Conservation (phyloP, 2,797 vertebrate species). For the Melopsittacus undulatus region DNA sequence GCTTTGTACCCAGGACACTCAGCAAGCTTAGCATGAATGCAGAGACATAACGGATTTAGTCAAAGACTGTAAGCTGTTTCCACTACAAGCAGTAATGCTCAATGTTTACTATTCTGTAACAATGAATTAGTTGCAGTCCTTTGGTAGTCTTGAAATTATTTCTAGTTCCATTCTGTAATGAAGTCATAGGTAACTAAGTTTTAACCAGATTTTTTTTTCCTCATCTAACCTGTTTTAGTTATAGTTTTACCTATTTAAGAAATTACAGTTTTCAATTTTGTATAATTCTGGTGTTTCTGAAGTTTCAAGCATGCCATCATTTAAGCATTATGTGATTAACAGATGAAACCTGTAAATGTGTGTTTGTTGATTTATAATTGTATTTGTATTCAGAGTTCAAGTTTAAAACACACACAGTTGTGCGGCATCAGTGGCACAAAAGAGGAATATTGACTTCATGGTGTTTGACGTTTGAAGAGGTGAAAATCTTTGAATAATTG, state of each 20-base stretch:
- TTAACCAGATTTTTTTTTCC: background rate
- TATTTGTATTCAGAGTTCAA: background rate
- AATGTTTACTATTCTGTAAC: background rate
- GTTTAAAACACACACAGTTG: background rate
- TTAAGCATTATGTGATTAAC: accelerated
- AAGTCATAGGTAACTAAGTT: background rate
- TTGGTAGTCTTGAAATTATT: background rate
- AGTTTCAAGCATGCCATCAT: background rate
- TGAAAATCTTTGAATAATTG: background rate
- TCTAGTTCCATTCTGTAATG: background rate
- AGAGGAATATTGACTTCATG: background rate
- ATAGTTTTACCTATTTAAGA: background rate
- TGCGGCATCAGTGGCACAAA: background rate
- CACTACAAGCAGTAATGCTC: background rate
- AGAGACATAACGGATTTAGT: background rate
- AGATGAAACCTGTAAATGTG: background rate
- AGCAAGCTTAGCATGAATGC: background rate
- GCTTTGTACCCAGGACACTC: background rate
- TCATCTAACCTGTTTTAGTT: background rate
- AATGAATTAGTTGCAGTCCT: background rate
- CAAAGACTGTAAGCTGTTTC: background rate
- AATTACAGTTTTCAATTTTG: background rate
- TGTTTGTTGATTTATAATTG: background rate
- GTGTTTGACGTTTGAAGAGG: background rate
- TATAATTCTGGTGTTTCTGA: background rate